phyloP scores from a whole-genome alignment of 1,140 invertebrate genomes.

The Aradophagus sp. region DNA sequence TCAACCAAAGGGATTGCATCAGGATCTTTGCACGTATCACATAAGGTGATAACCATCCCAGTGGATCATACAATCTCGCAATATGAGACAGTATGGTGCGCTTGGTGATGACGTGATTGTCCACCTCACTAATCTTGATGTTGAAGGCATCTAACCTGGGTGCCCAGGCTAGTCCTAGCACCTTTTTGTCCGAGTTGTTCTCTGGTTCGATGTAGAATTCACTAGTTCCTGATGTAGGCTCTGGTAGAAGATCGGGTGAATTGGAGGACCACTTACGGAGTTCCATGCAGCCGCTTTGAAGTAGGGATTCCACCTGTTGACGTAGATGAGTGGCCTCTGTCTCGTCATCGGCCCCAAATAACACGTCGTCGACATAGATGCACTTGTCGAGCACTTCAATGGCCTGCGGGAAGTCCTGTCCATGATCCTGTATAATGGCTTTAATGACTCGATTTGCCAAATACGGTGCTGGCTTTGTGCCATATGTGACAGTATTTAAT shows the following conservation, averaged over 20 bases:
- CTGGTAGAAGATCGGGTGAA: background rate
- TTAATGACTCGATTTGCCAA: background rate
- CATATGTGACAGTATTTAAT: background rate
- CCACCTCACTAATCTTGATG: background rate
- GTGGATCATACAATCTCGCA: background rate
- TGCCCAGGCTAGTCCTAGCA: background rate
- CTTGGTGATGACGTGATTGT: background rate
- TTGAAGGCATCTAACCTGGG: background rate
- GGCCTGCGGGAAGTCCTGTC: background rate
- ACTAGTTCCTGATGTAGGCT: background rate
- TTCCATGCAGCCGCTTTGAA: background rate
- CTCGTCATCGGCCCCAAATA: background rate
- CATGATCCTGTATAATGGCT: background rate
- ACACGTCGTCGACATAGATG: constrained; percentile 2
- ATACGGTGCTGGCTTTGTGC: background rate
- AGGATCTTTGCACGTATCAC: background rate
- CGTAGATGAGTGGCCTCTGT: background rate
- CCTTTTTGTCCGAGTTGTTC: background rate
- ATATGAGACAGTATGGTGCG: background rate
- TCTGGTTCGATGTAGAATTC: background rate
- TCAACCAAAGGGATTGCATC: background rate
- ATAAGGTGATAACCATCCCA: background rate
- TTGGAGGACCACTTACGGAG: background rate
- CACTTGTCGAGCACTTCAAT: background rate
- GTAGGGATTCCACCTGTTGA: background rate